Base-by-base conservation (phyloP, 2,113 vertebrate genomes). In the Naja naja region DNA sequence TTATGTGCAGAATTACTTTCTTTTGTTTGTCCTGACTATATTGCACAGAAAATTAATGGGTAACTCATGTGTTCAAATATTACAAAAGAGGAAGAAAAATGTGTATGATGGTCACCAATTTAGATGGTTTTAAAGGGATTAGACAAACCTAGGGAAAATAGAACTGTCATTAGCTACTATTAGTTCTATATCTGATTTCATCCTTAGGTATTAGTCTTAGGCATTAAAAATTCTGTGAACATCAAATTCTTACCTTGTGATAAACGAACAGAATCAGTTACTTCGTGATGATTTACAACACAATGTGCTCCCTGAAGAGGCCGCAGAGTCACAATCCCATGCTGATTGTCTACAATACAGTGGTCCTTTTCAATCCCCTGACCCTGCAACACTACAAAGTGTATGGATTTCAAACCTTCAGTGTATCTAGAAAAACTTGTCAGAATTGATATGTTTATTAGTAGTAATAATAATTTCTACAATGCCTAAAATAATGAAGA, bases 341-440 rank as follows among this genome's bases (percentile, higher is more conserved):
- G 64, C 43, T 94, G 94, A 94, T 99, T 99, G 91, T 98, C 98
- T 95, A 99, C 98, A 93, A 97, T 96, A 92, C 99, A 99, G 92
- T 98, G 98, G 45, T 98, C 96, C 85, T 95, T 97, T 69, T 98
- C 97, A 11, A 98, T 98, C 97, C 97, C 97, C n/a, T 53, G 96
- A 10, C 98, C 98, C 98, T 98, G 98, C 94, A 99, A 94, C 93
- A 98, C 99, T 99, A 56, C 25, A 94, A 9, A 0, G 0, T 0
- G 55, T 0, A 91, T 12, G 34, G 25, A 58, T 90, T 86, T 23
- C 58, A 81, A 81, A 81, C 34, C 34, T 81, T 81, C 74, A 81
- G 34, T 81, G 74, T 43, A 81, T 81, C 74, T 81, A 88, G 56
- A 25, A 18, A 43, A 88, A 69, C 5, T n/a, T 10, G 55, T 11